Base-by-base conservation (phyloP, 2,113 vertebrate genomes). In the Pogonocichla stellata region DNA sequence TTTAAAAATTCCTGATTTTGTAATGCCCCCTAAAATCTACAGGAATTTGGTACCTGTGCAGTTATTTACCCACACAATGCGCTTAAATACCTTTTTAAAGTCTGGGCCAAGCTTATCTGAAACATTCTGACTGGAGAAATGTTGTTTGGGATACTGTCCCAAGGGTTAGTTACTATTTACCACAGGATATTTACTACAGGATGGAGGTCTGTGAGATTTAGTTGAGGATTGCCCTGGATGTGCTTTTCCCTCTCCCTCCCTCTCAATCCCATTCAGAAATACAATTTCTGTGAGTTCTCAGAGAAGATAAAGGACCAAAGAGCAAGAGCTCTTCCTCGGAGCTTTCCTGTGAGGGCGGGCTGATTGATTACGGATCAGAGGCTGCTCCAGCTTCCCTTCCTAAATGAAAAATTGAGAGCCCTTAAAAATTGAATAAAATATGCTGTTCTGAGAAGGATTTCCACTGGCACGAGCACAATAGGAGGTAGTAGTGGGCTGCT, bases 391-490 rank as follows among this genome's bases (percentile, higher is more conserved):
- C 87, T 97, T 96, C 92, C 94, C 95, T 96, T 97, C 96, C 93
- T 88, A 84, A 80, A 93, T 98, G 97, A 98, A 97, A 98, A 98
- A 98, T 98, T 90, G 97, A 97, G 95, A 97, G 88, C 96, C 97
- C 97, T 98, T 98, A 97, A 98, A 97, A 97, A 96, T 85, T 94
- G 94, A 98, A 98, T 97, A 97, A 97, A 98, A 98, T 95, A 97
- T 93, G 93, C 91, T 62, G 4, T 77, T 90, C 85, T 82, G 92
- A 81, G 94, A 95, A 95, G 93, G 93, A 92, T 97, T 96, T 97
- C 93, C 92, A 91, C 89, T 94, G 92, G 93, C 92, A 93, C 6
- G 56, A 95, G 58, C 93, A 91, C 90, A 97, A 95, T 85, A 96
- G 86, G 86, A 95, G 87, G 92, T 90, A 97, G 93, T 84, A 92